Percentiles rank a stretch among this genome's conserved stretches.
phyloP scores from a whole-genome alignment of 1,140 invertebrate species.

The Hermatobates lingyangjiaoensis region DNA sequence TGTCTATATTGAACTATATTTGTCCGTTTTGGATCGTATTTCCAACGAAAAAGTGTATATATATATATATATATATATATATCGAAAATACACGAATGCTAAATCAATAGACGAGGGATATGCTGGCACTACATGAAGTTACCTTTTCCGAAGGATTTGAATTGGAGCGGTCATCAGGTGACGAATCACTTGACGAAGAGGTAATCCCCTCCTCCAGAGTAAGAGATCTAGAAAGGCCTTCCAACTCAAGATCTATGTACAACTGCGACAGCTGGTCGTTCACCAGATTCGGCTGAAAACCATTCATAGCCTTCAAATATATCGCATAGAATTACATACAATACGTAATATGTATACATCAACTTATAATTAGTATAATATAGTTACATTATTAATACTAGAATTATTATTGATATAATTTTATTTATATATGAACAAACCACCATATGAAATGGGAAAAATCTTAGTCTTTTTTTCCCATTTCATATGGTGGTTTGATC shows the following conservation, averaged over 20 bases:
- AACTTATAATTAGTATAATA: no score
- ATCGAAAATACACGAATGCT: not conserved
- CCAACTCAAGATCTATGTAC: constrained; percentile 37
- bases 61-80: not conserved
- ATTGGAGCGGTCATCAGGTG: constrained; percentile 2
- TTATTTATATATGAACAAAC: no score
- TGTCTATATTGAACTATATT: not conserved
- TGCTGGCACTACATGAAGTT: not conserved
- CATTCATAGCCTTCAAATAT: no score
- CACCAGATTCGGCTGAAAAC: constrained; percentile 39
- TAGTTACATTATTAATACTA: no score
- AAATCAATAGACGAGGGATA: not conserved
- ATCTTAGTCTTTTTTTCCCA: no score
- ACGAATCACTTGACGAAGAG: constrained; percentile 25
- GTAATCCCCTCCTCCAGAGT: constrained; percentile 40
- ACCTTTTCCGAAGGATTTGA: not conserved
- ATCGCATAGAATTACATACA: no score
- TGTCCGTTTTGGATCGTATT: not conserved
- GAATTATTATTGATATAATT: no score
- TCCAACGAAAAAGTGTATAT: not conserved
- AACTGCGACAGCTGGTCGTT: constrained; percentile 52
- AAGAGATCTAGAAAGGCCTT: constrained; percentile 33
- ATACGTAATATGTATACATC: no score
- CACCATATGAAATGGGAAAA: no score
- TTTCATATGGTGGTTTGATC: no score